Evolutionary conservation across 2,888 invertebrate genomes (phyloP).

Genomic region (Coronaproctus castanopsis): DNA sequence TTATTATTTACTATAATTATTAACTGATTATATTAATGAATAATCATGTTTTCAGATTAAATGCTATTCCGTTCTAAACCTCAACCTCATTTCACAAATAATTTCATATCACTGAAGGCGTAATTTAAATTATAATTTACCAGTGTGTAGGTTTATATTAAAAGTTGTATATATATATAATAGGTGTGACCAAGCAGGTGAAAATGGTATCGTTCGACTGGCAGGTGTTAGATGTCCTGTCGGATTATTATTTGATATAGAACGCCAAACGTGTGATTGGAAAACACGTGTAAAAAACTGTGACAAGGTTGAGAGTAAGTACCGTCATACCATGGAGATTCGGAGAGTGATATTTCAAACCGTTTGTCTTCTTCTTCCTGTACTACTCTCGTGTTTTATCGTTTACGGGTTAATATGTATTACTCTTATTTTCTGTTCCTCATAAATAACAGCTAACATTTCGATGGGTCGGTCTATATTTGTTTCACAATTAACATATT

Average conservation of each 20-base stretch:
- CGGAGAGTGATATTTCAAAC: not conserved
- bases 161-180: not conserved
- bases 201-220: conserved; percentile 67
- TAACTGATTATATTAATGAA: too few species aligned
- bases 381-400: not conserved
- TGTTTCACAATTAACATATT: too few species aligned
- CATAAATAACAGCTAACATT: too few species aligned
- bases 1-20: too few species aligned
- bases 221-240: conserved; percentile 75
- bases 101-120: too few species aligned
- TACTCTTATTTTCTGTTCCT: too few species aligned
- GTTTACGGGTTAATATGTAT: not conserved
- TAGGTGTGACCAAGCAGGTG: conserved; percentile 79
- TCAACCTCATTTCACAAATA: too few species aligned
- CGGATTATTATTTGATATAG: conserved; percentile 82
- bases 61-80: too few species aligned
- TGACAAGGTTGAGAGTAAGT: conserved; percentile 81
- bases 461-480: too few species aligned
- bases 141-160: too few species aligned
- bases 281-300: conserved; percentile 91
- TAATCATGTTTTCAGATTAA: too few species aligned
- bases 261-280: conserved; percentile 90
- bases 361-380: not conserved
- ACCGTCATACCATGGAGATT: not conserved
- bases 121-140: too few species aligned